These are phyloP conservation scores for Pagrus major DNA, from an alignment of 2,113 vertebrate species.

Conservation along the genomic window DNA sequence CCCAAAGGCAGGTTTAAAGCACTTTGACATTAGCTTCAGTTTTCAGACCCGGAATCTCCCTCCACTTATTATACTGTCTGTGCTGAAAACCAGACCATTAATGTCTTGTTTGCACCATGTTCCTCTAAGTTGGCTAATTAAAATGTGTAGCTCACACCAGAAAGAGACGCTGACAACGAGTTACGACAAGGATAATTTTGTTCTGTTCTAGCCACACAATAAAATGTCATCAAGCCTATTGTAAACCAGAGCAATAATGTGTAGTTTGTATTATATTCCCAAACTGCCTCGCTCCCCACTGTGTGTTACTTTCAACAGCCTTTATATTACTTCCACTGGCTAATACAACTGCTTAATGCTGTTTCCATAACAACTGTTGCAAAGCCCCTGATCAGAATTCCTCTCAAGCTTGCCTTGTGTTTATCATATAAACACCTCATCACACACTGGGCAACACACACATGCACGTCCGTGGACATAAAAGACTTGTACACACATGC, in stretches of 20 bases:
- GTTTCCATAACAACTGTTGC: conserved; percentile 86
- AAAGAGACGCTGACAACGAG: conserved; percentile 48
- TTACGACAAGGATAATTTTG: conserved; percentile 62
- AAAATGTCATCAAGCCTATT: conserved; percentile 68
- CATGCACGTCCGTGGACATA: conserved; percentile 58
- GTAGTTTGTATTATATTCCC: conserved; percentile 75
- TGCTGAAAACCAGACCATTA: conserved; percentile 58
- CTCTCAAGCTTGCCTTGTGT: conserved; percentile 76
- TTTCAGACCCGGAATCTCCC: too few relatives aligned
- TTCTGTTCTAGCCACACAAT: conserved; percentile 60
- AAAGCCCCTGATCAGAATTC: conserved; percentile 84
- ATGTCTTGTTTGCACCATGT: conserved; percentile 61
- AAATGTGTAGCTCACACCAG: conserved; percentile 51
- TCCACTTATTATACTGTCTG: too few relatives aligned
- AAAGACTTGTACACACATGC: conserved; percentile 67
- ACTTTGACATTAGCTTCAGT: too few relatives aligned
- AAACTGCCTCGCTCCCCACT: conserved; percentile 65
- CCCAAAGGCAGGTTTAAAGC: too few relatives aligned
- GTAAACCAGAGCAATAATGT: conserved; percentile 71
- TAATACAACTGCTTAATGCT: conserved; percentile 81
- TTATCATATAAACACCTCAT: conserved; percentile 82
- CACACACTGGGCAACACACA: conserved; percentile 69
- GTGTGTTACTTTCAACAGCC: conserved; percentile 76
- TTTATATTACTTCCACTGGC: conserved; percentile 77
- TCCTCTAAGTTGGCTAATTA: conserved; percentile 66